These are phyloP conservation scores for Tupaia chinensis DNA, from an alignment of 2,113 vertebrate genomes.

Conservation along the genomic window DNA sequence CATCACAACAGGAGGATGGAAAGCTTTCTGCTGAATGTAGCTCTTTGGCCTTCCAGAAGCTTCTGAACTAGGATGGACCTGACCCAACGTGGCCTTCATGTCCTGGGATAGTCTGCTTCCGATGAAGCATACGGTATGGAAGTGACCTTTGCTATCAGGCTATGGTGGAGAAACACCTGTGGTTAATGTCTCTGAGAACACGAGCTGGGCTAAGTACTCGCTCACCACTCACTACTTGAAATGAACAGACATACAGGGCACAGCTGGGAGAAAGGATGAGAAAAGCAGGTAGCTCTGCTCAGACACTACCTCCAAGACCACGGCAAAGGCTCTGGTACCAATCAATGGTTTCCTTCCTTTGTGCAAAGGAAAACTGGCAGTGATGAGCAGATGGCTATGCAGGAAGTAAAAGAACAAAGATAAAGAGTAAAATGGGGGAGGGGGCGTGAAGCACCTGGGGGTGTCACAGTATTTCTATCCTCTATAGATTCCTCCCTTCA, in stretches of 20 bases:
- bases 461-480: constrained; percentile 61
- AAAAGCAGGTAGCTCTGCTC: not conserved
- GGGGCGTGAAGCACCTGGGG: not conserved
- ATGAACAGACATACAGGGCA: not conserved
- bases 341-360: not conserved
- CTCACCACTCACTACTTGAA: not conserved
- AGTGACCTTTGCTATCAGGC: not conserved
- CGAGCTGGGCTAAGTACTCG: not conserved
- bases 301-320: not conserved
- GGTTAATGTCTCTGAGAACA: constrained; percentile 6
- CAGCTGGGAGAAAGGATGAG: not conserved
- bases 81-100: not conserved
- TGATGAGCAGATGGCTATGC: not conserved
- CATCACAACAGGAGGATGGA: not conserved
- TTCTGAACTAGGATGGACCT: not conserved
- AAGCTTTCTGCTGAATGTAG: not conserved
- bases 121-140: not conserved
- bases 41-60: not conserved
- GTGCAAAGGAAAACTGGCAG: not conserved
- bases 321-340: not conserved
- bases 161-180: not conserved
- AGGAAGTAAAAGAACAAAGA: not conserved
- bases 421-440: not conserved
- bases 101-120: not conserved
- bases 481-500: constrained; percentile 70